Percentiles rank a stretch among this genome's conserved stretches.
phyloP scores from a whole-genome alignment of 2,888 invertebrate species.

The Prosopocoilus inquinatus region DNA sequence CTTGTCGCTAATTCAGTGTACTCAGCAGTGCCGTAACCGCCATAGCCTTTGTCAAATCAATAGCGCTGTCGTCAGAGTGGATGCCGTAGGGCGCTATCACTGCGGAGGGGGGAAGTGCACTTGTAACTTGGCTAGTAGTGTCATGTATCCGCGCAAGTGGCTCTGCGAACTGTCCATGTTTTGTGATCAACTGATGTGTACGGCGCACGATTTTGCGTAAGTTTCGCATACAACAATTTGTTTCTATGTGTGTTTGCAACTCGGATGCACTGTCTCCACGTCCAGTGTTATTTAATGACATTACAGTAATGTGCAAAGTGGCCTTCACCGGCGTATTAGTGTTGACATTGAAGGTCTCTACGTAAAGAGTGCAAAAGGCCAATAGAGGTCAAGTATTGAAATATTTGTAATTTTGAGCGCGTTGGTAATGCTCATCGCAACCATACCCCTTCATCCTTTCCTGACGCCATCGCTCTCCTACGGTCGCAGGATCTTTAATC shows the following conservation, averaged over 20 bases:
- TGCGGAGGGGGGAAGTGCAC: slow-evolving; percentile 49
- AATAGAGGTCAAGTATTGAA: slow-evolving; percentile 51
- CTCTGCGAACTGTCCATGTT: slow-evolving; percentile 49
- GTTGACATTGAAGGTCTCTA: slow-evolving; percentile 53
- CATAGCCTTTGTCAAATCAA: slow-evolving; percentile 49
- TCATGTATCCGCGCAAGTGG: slow-evolving; percentile 52
- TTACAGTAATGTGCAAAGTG: slow-evolving; percentile 45
- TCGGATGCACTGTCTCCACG: slow-evolving; percentile 14
- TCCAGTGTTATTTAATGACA: slow-evolving; percentile 9
- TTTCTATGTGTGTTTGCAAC: slow-evolving; percentile 28
- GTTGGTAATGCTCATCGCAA: too few species aligned
- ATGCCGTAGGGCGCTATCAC: slow-evolving; percentile 49
- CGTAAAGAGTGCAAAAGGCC: slow-evolving; percentile 52
- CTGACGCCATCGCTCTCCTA: slow-evolving; percentile 4
- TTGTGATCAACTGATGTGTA: slow-evolving; percentile 47
- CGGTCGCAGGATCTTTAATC: slow-evolving; percentile 19
- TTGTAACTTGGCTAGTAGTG: slow-evolving; percentile 54
- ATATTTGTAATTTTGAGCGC: slow-evolving; percentile 27
- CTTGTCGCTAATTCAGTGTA: neutral
- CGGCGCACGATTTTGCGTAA: slow-evolving; percentile 47
- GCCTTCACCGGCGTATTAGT: slow-evolving; percentile 52
- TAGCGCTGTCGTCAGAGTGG: slow-evolving; percentile 51
- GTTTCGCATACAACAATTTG: slow-evolving; percentile 34
- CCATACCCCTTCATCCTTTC: slow-evolving; percentile 1
- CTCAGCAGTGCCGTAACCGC: slow-evolving; percentile 33